Percentiles rank a stretch among this genome's conserved stretches.
Conservation (phyloP, 2,113 vertebrate species). For the Xenopus borealis region DNA sequence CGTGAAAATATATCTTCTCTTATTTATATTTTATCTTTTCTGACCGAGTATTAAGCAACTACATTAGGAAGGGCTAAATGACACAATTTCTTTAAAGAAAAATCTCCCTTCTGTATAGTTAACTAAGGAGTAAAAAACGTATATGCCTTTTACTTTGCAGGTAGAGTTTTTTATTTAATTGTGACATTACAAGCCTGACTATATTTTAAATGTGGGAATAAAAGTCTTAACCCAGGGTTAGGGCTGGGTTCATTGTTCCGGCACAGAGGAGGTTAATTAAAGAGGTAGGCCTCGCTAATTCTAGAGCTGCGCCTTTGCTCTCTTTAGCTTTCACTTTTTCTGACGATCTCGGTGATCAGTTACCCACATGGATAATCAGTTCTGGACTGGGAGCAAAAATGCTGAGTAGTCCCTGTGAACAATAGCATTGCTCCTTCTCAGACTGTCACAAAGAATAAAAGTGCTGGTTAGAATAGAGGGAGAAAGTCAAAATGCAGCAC, state of each 20-base stretch:
- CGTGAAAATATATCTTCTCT: too few relatives aligned
- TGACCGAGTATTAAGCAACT: not conserved
- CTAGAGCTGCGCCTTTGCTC: conserved; percentile 47
- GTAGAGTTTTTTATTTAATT: too few relatives aligned
- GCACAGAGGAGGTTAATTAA: conserved; percentile 19
- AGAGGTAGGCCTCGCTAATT: conserved; percentile 53
- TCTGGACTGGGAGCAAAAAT: too few relatives aligned
- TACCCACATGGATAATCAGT: too few relatives aligned
- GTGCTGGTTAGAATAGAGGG: conserved; percentile 23
- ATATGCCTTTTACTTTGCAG: too few relatives aligned
- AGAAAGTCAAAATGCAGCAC: conserved; percentile 11
- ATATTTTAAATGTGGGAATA: too few relatives aligned
- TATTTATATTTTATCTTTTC: not conserved
- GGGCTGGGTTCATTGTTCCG: not conserved
- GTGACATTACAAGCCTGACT: too few relatives aligned
- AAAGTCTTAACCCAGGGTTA: not conserved
- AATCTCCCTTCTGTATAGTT: too few relatives aligned
- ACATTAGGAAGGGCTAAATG: too few relatives aligned
- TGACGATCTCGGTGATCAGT: conserved; percentile 62
- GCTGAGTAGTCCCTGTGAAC: conserved; percentile 60
- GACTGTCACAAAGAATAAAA: conserved; percentile 47
- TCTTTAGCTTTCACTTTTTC: conserved; percentile 64
- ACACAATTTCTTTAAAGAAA: too few relatives aligned
- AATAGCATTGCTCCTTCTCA: conserved; percentile 51
- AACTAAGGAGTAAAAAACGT: too few relatives aligned